Percentiles rank a stretch among this genome's conserved stretches.
Conservation (phyloP, 1,140 invertebrate species). For the Psilanteris sp. region DNA sequence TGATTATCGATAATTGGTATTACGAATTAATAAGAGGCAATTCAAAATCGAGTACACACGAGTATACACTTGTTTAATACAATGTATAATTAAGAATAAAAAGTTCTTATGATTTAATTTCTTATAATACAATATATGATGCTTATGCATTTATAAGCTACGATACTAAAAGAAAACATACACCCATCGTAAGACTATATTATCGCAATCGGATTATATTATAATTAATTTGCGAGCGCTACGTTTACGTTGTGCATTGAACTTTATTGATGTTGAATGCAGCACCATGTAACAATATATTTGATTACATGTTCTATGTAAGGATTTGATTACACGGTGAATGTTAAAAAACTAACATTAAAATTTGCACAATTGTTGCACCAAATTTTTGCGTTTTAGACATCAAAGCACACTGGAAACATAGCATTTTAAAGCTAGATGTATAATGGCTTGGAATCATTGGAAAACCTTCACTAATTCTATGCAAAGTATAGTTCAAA, state of each 20-base stretch:
- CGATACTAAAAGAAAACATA: slow-evolving; percentile 75
- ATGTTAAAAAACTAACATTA: slow-evolving; percentile 16
- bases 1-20: slow-evolving; percentile 4
- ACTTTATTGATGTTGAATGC: slow-evolving; percentile 24
- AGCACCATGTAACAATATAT: slow-evolving; percentile 22
- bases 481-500: slow-evolving; percentile 94
- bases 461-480: slow-evolving; percentile 91
- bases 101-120: slow-evolving; percentile 68
- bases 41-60: slow-evolving; percentile 68
- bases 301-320: not conserved
- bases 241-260: slow-evolving; percentile 28
- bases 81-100: slow-evolving; percentile 69
- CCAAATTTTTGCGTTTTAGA: slow-evolving; percentile 50
- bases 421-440: slow-evolving; percentile 69
- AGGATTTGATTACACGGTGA: slow-evolving; percentile 1
- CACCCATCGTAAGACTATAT: slow-evolving; percentile 71
- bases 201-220: slow-evolving; percentile 65
- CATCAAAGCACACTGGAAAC: slow-evolving; percentile 70
- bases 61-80: slow-evolving; percentile 65
- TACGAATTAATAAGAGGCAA: slow-evolving; percentile 55
- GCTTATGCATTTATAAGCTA: slow-evolving; percentile 77
- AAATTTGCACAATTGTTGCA: slow-evolving; percentile 41
- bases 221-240: slow-evolving; percentile 61
- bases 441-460: slow-evolving; percentile 71
- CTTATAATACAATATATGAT: slow-evolving; percentile 74